phyloP scores from a whole-genome alignment of 2,797 vertebrate species.

The Epinephelus malabaricus region DNA sequence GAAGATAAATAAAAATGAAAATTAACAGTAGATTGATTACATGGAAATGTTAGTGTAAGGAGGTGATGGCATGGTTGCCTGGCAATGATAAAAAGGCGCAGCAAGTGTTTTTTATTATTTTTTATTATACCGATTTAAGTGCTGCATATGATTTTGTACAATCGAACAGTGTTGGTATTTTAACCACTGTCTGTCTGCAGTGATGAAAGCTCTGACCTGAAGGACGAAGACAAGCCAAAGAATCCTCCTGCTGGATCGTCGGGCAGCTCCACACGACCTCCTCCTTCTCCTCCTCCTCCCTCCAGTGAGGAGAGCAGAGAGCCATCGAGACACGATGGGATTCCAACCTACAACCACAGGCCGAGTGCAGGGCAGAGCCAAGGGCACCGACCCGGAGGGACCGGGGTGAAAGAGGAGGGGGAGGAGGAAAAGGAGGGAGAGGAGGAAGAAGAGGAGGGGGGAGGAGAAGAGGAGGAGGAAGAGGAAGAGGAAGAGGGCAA shows the following conservation, averaged over 20 bases:
- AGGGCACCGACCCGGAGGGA: background rate
- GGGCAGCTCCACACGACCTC: background rate
- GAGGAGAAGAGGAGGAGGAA: background rate
- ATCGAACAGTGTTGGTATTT: background rate
- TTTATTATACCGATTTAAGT: too few relatives aligned
- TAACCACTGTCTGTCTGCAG: constrained; percentile 47
- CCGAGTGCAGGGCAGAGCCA: constrained; percentile 20
- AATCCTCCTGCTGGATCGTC: background rate
- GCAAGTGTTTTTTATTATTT: too few relatives aligned
- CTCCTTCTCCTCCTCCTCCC: background rate
- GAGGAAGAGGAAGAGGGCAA: constrained; percentile 11
- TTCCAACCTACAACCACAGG: constrained; percentile 48
- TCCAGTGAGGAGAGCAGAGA: constrained; percentile 59
- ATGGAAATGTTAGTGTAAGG: too few relatives aligned
- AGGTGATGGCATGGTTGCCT: too few relatives aligned
- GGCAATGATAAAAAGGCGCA: too few relatives aligned
- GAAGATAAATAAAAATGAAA: too few relatives aligned
- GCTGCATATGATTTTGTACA: too few relatives aligned
- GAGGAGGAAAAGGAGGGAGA: background rate
- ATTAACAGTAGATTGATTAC: too few relatives aligned
- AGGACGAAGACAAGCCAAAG: background rate
- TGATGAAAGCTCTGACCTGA: constrained; percentile 58
- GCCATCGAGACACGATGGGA: background rate
- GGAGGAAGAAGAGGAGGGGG: background rate
- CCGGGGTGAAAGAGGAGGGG: background rate